phyloP scores from a whole-genome alignment of 2,113 vertebrate species.

The Silurus meridionalis region DNA sequence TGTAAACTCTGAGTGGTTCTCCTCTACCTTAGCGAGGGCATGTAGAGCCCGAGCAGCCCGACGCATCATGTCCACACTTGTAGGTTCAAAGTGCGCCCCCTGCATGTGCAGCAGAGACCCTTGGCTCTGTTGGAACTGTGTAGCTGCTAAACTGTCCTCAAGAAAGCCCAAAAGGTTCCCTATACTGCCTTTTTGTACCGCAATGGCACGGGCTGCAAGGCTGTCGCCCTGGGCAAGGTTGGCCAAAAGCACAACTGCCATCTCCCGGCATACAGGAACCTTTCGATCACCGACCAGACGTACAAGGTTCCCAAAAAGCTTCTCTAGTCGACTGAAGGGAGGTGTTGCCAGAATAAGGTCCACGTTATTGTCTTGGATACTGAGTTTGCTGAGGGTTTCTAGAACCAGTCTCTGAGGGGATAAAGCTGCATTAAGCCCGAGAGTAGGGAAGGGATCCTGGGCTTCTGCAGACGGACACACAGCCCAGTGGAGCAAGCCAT shows the following conservation, averaged over 20 bases:
- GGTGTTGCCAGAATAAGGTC: conserved; percentile 97
- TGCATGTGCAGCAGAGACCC: conserved; percentile 91
- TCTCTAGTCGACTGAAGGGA: conserved; percentile 93
- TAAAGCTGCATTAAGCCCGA: conserved; percentile 90
- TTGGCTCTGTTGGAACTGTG: conserved; percentile 97
- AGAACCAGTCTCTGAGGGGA: conserved; percentile 98
- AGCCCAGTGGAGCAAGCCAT: conserved; percentile 97
- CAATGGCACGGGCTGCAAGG: conserved; percentile 92
- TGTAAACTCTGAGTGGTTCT: conserved; percentile 99
- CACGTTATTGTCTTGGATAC: conserved; percentile 99
- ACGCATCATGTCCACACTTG: conserved; percentile 99
- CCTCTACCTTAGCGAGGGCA: conserved; percentile 96
- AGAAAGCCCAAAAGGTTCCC: conserved; percentile 95
- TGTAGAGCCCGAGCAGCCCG: conserved; percentile 93
- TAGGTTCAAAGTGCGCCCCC: conserved; percentile 94
- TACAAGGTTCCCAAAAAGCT: conserved; percentile 95
- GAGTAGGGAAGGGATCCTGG: conserved; percentile 94
- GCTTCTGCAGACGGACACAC: conserved; percentile 97
- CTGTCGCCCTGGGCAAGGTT: conserved; percentile 98
- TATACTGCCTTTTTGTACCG: conserved; percentile 96
- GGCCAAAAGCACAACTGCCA: conserved; percentile 97
- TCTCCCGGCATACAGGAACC: conserved; percentile 97
- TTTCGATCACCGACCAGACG: conserved; percentile 96
- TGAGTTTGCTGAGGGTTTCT: conserved; percentile 98
- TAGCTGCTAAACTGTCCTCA: conserved; percentile 97